phyloP scores from a whole-genome alignment of 2,797 vertebrate genomes.

The Syngnathus acus region DNA sequence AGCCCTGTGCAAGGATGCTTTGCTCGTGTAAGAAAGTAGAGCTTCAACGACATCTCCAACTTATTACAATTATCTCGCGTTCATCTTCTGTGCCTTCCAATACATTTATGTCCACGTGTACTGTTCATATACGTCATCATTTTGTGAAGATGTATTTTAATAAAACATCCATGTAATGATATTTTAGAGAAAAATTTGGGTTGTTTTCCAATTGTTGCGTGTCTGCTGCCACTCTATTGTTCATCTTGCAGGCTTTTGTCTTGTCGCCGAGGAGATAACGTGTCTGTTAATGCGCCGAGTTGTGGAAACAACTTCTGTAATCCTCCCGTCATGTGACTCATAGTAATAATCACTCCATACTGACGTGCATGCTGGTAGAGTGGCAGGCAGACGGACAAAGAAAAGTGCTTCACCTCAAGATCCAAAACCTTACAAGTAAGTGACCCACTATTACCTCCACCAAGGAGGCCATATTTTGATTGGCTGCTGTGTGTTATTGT shows the following conservation, averaged over 20 bases:
- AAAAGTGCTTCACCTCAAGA: background rate
- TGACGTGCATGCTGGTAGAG: slow-evolving; percentile 12
- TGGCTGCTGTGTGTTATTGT: background rate
- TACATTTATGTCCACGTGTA: slow-evolving; percentile 40
- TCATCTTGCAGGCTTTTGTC: too few species aligned
- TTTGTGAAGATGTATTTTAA: slow-evolving; percentile 50
- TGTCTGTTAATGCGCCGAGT: slow-evolving; percentile 32
- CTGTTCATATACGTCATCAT: slow-evolving; percentile 37
- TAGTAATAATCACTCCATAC: slow-evolving; percentile 60
- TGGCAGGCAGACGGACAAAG: background rate
- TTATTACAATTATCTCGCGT: slow-evolving; percentile 31
- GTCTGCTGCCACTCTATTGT: slow-evolving; percentile 4
- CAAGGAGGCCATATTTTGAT: background rate
- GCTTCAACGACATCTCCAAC: slow-evolving; percentile 35
- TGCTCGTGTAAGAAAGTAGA: slow-evolving; percentile 40
- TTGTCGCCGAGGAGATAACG: slow-evolving; percentile 23
- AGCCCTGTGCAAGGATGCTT: background rate
- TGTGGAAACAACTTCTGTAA: slow-evolving; percentile 54
- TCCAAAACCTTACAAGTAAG: background rate
- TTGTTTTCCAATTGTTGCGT: slow-evolving; percentile 16
- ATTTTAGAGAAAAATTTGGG: slow-evolving; percentile 19
- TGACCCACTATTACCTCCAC: background rate
- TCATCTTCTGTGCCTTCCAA: slow-evolving; percentile 39
- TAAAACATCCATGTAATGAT: slow-evolving; percentile 41
- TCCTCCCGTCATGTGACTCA: slow-evolving; percentile 62